A percentile compares a stretch with the other conserved stretches of the same genome.
Evolutionary conservation across 2,888 invertebrate genomes (phyloP).

Genomic region (Sphaerolaimus hirsutus): DNA sequence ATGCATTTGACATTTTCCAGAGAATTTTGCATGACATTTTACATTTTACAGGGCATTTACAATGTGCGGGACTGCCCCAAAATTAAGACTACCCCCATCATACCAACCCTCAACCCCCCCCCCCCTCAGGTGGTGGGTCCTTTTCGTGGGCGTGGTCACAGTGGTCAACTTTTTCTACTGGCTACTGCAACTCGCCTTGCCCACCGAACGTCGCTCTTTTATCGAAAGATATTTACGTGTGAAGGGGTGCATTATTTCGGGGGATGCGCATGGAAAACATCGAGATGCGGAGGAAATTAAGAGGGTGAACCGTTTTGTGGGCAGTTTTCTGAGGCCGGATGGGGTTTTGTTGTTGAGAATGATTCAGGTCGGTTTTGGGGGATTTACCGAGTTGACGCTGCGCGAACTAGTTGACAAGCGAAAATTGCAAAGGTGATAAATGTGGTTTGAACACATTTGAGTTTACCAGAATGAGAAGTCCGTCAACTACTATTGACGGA

Average conservation of each 20-base stretch:
- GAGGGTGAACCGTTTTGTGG: not conserved
- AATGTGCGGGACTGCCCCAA: no score
- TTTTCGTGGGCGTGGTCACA: slow-evolving; percentile 4
- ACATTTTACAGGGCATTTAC: no score
- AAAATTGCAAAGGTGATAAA: no score
- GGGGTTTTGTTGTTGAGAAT: not conserved
- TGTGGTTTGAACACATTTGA: no score
- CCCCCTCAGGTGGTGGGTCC: slow-evolving; percentile 8
- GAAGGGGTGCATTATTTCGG: not conserved
- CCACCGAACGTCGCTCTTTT: slow-evolving; percentile 1
- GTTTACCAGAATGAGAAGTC: no score
- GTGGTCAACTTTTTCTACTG: slow-evolving; percentile 9
- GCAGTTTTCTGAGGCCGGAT: not conserved
- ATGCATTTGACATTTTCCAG: no score
- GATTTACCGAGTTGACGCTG: not conserved
- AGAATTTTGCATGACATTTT: no score
- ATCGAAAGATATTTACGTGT: slow-evolving; percentile 2
- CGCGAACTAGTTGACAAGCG: no score
- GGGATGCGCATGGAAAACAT: not conserved
- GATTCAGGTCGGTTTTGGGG: not conserved
- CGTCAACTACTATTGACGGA: no score
- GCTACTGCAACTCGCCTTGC: slow-evolving; percentile 5
- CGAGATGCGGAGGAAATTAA: not conserved
- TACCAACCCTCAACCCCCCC: not conserved
- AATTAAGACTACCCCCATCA: not conserved